These are phyloP conservation scores for Dendropsophus ebraccatus DNA, from an alignment of 2,113 vertebrate species.

Conservation along the genomic window DNA sequence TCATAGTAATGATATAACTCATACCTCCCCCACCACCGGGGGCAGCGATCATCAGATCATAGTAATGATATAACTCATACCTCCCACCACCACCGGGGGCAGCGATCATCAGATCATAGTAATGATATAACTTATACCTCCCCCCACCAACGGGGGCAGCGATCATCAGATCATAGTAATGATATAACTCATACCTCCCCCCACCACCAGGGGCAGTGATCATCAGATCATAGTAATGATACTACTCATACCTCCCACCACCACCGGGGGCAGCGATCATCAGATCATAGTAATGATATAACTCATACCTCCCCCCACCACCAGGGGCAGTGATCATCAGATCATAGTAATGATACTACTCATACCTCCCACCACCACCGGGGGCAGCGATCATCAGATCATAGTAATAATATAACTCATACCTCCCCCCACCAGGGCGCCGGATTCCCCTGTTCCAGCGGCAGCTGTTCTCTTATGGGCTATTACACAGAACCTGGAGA, in stretches of 20 bases:
- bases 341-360: background rate
- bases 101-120: background rate
- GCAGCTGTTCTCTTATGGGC: background rate
- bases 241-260: background rate
- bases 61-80: background rate
- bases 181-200: background rate
- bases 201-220: background rate
- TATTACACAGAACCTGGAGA: background rate
- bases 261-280: background rate
- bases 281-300: background rate
- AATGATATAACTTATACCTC: background rate
- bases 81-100: background rate
- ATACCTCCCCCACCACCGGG: background rate
- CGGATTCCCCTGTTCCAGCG: background rate
- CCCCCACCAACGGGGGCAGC: background rate
- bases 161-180: background rate
- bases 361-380: background rate
- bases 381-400: background rate
- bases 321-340: background rate
- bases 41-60: background rate
- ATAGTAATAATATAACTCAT: background rate
- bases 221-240: background rate
- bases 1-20: background rate
- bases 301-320: background rate
- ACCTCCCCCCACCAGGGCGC: background rate